Evolutionary conservation across 2,888 invertebrate genomes (phyloP).

Genomic region (Agrotis exclamationis): DNA sequence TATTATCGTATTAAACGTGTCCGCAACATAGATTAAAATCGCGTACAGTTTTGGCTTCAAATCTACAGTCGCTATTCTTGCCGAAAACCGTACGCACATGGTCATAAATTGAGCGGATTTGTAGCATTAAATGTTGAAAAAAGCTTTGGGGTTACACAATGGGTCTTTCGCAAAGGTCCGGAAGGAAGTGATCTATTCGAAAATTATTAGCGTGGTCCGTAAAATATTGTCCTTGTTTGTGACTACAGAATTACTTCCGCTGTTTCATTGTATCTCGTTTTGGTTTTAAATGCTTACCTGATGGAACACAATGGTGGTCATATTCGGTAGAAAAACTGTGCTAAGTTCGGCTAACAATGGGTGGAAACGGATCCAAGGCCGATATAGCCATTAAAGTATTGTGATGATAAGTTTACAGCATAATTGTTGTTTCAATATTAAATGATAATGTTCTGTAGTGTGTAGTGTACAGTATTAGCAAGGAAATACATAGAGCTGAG

Average conservation of each 20-base stretch:
- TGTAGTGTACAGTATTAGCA: conserved; percentile 19
- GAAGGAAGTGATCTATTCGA: conserved; percentile 74
- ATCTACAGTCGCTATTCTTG: conserved; percentile 15
- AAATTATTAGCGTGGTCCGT: conserved; percentile 66
- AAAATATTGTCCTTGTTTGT: conserved; percentile 63
- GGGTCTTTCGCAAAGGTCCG: conserved; percentile 68
- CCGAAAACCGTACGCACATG: conserved; percentile 49
- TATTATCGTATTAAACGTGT: conserved; percentile 51
- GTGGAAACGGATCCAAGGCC: conserved; percentile 72
- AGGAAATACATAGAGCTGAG: conserved; percentile 51
- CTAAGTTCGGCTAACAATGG: conserved; percentile 71
- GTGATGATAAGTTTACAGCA: conserved; percentile 56
- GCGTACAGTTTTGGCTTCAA: conserved; percentile 27
- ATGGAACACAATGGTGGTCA: conserved; percentile 65
- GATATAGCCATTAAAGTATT: conserved; percentile 55
- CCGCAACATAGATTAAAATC: conserved; percentile 39
- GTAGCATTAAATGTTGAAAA: conserved; percentile 35
- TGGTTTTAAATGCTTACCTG: conserved; percentile 60
- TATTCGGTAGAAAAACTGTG: conserved; percentile 66
- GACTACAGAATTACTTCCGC: conserved; percentile 68
- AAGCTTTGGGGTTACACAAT: conserved; percentile 54
- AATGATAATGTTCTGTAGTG: conserved; percentile 44
- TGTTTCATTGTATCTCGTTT: conserved; percentile 64
- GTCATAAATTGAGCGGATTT: conserved; percentile 43
- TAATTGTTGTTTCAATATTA: conserved; percentile 56